These are phyloP conservation scores for Oreotrochilus melanogaster DNA, from an alignment of 2,113 vertebrate species.

Conservation along the genomic window DNA sequence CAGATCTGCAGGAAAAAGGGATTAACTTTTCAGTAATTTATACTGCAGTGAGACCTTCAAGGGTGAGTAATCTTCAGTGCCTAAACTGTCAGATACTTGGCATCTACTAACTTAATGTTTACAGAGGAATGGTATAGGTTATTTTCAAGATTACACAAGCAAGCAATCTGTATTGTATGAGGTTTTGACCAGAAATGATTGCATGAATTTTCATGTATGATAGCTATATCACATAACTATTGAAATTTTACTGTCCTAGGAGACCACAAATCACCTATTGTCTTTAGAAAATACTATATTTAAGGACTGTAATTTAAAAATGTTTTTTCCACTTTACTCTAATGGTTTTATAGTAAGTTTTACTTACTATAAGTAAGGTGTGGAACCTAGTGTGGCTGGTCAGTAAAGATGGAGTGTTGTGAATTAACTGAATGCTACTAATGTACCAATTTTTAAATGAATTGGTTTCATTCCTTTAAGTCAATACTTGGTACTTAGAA, in stretches of 20 bases:
- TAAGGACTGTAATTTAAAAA: not conserved
- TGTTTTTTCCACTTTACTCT: not conserved
- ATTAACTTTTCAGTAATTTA: constrained; percentile 65
- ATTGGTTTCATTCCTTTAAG: not conserved
- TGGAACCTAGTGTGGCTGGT: not conserved
- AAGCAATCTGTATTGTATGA: not conserved
- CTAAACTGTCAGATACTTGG: constrained; percentile 11
- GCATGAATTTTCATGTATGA: not conserved
- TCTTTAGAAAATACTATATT: not conserved
- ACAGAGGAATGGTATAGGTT: not conserved
- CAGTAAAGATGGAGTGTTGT: not conserved
- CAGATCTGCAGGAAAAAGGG: constrained; percentile 49
- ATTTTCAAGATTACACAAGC: constrained; percentile 20
- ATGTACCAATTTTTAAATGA: not conserved
- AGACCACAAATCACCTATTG: not conserved
- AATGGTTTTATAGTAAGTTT: not conserved
- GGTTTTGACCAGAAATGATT: not conserved
- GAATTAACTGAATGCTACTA: not conserved
- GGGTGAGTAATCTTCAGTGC: constrained; percentile 46
- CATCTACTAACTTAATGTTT: not conserved
- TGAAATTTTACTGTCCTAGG: not conserved
- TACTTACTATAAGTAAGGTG: no score
- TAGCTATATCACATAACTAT: not conserved
- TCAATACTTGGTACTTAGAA: not conserved
- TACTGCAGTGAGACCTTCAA: constrained; percentile 57